Evolutionary conservation across 2,797 vertebrate genomes (phyloP), one percentile per base, ranked within the genome.

Genomic region (Hozukius guyotensis): DNA sequence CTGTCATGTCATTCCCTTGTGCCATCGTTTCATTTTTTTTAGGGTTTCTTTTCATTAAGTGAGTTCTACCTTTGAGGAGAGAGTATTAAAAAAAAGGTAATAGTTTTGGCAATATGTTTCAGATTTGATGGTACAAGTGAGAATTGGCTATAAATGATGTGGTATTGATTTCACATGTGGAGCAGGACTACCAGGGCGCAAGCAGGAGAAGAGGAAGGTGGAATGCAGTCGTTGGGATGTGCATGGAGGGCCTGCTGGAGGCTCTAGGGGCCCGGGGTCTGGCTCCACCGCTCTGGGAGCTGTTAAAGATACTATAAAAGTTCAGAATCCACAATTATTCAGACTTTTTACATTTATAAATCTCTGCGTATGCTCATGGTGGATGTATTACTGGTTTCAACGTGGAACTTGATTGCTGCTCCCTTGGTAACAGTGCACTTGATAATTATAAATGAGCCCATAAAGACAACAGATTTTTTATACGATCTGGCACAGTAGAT

Each of bases 131-230:
- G 92, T 81, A 80, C 92, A 89, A 92, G 90, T 73, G 93, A 95
- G 95, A 94, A 92, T 89, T 88, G 88, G 83, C 89, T 81, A 94
- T 95, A 95, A 96, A 94, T 87, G 90, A 91, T 80, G 87, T 73
- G 69, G 92, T 95, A 95, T 95, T 92, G 92, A 95, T 96, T 96
- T 95, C 95, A 95, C 93, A 95, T 94, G 92, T 96, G 94, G 90
- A 80, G 77, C 62, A 85, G 75, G 76, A 86, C 86, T 81, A 91
- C 82, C 84, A 84, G 66, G 84, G 74, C 77, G 85, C 34, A 73
- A 78, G 63, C 73, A 81, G 83, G 79, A 83, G 88, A 81, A 68
- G 81, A 87, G 82, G 81, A 82, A 82, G 53, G 84, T 24, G 84
- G 85, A 91, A 81, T 57, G 74, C 71, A 77, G 82, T 88, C 56